Evolutionary conservation across 1,140 invertebrate species (phyloP).

Genomic region (Scaptomyza montana): DNA sequence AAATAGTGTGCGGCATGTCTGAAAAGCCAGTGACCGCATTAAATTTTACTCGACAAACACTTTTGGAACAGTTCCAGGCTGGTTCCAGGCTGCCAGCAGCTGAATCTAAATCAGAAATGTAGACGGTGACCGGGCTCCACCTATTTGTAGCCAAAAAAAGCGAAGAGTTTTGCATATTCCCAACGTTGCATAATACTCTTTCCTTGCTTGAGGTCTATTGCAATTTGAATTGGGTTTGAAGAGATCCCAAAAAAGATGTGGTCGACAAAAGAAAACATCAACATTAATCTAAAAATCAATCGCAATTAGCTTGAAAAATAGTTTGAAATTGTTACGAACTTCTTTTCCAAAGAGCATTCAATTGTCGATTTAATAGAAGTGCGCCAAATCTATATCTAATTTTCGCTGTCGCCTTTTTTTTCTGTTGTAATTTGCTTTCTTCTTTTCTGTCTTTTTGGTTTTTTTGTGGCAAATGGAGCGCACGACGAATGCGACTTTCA

Average conservation of each 20-base stretch:
- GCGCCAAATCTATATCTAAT: not conserved
- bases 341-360: not conserved
- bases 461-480: constrained; percentile 56
- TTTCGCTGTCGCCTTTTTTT: constrained; percentile 3
- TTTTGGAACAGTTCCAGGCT: constrained; percentile 68
- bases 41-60: constrained; percentile 52
- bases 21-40: constrained; percentile 79
- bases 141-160: constrained; percentile 3
- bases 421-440: not conserved
- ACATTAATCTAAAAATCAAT: no score
- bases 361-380: not conserved
- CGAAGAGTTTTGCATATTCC: constrained; percentile 48
- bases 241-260: no score
- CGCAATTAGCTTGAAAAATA: no score
- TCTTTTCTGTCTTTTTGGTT: not conserved
- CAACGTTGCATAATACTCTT: constrained; percentile 23
- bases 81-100: constrained; percentile 10
- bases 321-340: not conserved
- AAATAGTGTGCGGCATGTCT: constrained; percentile 73
- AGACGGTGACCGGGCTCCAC: constrained; percentile 28
- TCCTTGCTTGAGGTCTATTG: not conserved
- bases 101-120: constrained; percentile 23
- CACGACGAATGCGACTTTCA: constrained; percentile 57
- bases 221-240: not conserved
- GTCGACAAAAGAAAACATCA: no score